These are phyloP conservation scores for Sarcoramphus papa DNA, from an alignment of 2,797 vertebrate species.

Conservation along the genomic window DNA sequence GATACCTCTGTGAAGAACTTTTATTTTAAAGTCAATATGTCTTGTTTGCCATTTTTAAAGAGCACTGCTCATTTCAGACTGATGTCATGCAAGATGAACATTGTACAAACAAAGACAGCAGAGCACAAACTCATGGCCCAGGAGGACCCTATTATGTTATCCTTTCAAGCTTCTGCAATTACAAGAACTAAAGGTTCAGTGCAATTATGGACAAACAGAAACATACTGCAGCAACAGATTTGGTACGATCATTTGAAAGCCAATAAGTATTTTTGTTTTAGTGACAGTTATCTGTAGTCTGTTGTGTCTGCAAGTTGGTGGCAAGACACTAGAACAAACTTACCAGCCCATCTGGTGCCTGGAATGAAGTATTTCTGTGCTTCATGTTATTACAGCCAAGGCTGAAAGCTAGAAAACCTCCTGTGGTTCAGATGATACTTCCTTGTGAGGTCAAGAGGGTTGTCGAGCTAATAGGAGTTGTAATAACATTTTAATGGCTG, in stretches of 20 bases:
- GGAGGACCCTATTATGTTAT: background rate
- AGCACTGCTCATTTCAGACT: background rate
- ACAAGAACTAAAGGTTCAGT: background rate
- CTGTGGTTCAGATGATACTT: background rate
- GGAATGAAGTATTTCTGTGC: background rate
- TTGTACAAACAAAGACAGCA: background rate
- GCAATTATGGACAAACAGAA: constrained; percentile 29
- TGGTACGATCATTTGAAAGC: constrained; percentile 19
- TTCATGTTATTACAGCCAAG: background rate
- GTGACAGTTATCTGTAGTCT: constrained; percentile 43
- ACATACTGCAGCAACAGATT: constrained; percentile 44
- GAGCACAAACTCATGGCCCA: background rate
- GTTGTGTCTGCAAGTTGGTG: constrained; percentile 49
- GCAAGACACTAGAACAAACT: constrained; percentile 54
- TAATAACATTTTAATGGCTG: background rate
- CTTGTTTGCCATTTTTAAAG: background rate
- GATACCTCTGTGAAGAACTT: background rate
- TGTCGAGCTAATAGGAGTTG: background rate
- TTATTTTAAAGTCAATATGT: background rate
- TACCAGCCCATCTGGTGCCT: constrained; percentile 48
- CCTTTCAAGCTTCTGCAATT: background rate
- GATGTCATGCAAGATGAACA: background rate
- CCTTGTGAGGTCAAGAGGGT: background rate
- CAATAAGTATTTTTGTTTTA: constrained; percentile 45
- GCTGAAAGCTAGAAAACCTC: background rate